phyloP scores from a whole-genome alignment of 2,888 invertebrate species.

The Pristionchus arcanus region DNA sequence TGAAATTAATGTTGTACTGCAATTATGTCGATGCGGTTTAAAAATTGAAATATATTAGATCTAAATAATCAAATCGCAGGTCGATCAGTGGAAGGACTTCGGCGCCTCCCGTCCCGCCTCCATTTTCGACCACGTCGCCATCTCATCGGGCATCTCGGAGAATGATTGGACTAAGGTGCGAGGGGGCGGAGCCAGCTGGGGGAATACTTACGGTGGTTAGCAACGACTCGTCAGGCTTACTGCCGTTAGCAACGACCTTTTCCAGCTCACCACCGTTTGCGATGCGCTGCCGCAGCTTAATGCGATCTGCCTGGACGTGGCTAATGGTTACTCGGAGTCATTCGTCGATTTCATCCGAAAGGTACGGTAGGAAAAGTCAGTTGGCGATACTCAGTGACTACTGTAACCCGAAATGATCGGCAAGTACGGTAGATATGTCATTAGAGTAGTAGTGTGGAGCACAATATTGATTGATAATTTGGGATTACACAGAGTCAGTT shows the following conservation, averaged over 20 bases:
- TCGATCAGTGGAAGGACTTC: slow-evolving; percentile 79
- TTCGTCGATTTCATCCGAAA: slow-evolving; percentile 91
- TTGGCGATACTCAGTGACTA: too few relatives aligned
- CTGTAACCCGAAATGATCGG: too few relatives aligned
- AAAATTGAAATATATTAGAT: too few relatives aligned
- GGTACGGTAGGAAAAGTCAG: slow-evolving; percentile 62
- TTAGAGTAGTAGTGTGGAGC: too few relatives aligned
- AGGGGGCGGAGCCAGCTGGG: not conserved
- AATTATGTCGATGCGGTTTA: too few relatives aligned
- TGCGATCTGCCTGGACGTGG: slow-evolving; percentile 94
- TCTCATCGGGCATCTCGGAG: slow-evolving; percentile 90
- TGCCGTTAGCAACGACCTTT: not conserved
- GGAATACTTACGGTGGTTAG: too few relatives aligned
- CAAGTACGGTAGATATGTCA: too few relatives aligned
- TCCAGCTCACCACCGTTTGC: slow-evolving; percentile 82
- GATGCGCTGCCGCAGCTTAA: slow-evolving; percentile 85
- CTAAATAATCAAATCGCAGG: slow-evolving; percentile 49
- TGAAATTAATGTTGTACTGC: too few relatives aligned
- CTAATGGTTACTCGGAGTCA: slow-evolving; percentile 94
- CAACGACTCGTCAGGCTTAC: not conserved
- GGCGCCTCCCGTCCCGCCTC: slow-evolving; percentile 58
- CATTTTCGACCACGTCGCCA: slow-evolving; percentile 83
- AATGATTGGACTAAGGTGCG: slow-evolving; percentile 86
- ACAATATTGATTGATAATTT: too few relatives aligned
- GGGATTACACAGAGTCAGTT: too few relatives aligned